A percentile compares a stretch with the other conserved stretches of the same genome.
Evolutionary conservation across 2,888 invertebrate genomes (phyloP).

Genomic region (Lasioglossum marginatum): DNA sequence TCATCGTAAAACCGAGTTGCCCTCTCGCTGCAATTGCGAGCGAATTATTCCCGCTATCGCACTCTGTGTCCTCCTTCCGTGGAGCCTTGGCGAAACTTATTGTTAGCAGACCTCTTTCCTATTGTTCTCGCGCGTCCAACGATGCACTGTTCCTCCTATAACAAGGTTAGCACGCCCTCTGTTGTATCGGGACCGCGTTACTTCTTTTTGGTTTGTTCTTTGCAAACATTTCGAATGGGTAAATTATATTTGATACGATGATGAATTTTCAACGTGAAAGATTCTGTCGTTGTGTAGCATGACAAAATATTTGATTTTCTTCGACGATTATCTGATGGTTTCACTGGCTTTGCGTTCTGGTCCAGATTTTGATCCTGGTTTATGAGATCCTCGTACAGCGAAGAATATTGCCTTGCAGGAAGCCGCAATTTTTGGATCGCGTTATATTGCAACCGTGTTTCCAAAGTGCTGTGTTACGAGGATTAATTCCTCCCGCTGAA

Average conservation of each 20-base stretch:
- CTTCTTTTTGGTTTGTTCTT: background rate
- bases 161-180: background rate
- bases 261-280: background rate
- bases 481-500: conserved; percentile 51
- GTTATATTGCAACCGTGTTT: background rate
- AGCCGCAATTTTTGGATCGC: conserved; percentile 16
- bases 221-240: background rate
- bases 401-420: conserved; percentile 1
- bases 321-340: background rate
- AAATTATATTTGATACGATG: background rate
- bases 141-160: background rate
- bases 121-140: background rate
- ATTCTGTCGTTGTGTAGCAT: background rate
- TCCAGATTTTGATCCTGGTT: background rate
- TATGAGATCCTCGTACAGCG: background rate
- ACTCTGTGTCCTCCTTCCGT: background rate
- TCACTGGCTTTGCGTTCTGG: background rate
- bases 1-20: conserved; percentile 25
- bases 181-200: background rate
- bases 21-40: conserved; percentile 33
- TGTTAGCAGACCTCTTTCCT: background rate
- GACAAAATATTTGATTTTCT: background rate
- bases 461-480: background rate
- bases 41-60: conserved; percentile 36
- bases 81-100: background rate